Base-by-base conservation (phyloP, 2,888 invertebrate genomes). In the Eupithecia subumbrata region DNA sequence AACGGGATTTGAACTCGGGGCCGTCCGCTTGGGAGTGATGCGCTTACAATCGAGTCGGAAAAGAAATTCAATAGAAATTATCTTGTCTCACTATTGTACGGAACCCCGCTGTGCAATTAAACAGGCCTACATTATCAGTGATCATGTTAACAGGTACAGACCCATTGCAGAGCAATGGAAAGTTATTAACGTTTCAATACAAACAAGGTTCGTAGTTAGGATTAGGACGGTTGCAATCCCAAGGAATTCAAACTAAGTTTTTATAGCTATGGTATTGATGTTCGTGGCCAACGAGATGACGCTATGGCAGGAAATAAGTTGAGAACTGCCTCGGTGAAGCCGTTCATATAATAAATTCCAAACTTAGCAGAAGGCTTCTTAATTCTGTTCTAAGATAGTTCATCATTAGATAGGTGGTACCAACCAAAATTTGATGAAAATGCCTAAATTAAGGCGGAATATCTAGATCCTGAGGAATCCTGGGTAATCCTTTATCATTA, bases 381-480 rank as follows among this genome's bases (percentile, higher is more conserved):
- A 18, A 7, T 18, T 18, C 5, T 48, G 48, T 7, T 48, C n/a
- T 48, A 9, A n/a, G 9, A 22, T 22, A 22, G 11, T 22, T 56
- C 22, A 11, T 56, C 22, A 22, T n/a, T 11, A 12, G 12, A 52
- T 52, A 9, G n/a, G 52, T 52, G 14, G 22, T 56, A 60, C 60
- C 25, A 60, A 60, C 60, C 60, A 60, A 60, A 25, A 25, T 66
- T 3, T 9, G 9, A n/a, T 40, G 12, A 67, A n/a, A 11, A 67
- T 3, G 7, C 37, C n/a, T 40, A 25, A 60, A 1, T 60, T 77
- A 77, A 30, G 77, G 77, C 5, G 77, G 77, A 40, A 72, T 68
- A 72, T 77, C 72, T 67, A 74, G n/a, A 18, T 74, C 56, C 22
- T 60, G 11, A 67, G 37, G 67, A 40, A 64, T 72, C 56, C 64